Base-by-base conservation (phyloP, 1,140 invertebrate genomes). In the Diorhabda carinulata region DNA sequence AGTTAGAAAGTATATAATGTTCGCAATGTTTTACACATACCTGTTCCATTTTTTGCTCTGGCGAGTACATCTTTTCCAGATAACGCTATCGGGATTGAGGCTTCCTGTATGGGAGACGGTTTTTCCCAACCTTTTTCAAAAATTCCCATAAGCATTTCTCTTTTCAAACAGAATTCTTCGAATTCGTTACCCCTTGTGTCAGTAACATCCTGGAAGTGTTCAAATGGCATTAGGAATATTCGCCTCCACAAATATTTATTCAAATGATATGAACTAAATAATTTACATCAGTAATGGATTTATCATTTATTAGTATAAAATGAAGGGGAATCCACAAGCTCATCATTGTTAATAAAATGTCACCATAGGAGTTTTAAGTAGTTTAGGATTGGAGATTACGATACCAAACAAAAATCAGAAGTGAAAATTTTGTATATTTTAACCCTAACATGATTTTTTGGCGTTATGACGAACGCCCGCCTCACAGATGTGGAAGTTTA, bases 91-190 rank as follows among this genome's bases (percentile, higher is more conserved):
- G 97, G 97, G 85, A 99, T 99, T 81, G 96, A 96, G 76, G 95
- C 95, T 88, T 98, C 96, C 87, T 99, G 98, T 86, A 99, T 99
- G 41, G 98, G 98, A 73, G 96, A 98, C 62, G 98, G 98, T 82
- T 96, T 96, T 81, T 99, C 98, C 98, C 98, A 99, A 61, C 98
- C 98, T 85, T 99, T 99, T 82, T 99, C 98, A 83, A 99, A 99
- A 80, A 99, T 99, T 73, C 98, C 98, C 97, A 99, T 99, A 69
- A 99, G 85, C 75, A 99, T 86, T 84, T 98, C 95, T 78, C 98
- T 87, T 84, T 97, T 97, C 68, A 99, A 85, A 83, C 97, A 98
- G 85, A 98, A 99, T 83, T 99, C 97, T 87, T 99, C 98, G 87
- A 99, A 99, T 83, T 99, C 97, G 86, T 98, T 98, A 77, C 98